phyloP scores from a whole-genome alignment of 2,797 vertebrate genomes.

The Cottoperca gobio region DNA sequence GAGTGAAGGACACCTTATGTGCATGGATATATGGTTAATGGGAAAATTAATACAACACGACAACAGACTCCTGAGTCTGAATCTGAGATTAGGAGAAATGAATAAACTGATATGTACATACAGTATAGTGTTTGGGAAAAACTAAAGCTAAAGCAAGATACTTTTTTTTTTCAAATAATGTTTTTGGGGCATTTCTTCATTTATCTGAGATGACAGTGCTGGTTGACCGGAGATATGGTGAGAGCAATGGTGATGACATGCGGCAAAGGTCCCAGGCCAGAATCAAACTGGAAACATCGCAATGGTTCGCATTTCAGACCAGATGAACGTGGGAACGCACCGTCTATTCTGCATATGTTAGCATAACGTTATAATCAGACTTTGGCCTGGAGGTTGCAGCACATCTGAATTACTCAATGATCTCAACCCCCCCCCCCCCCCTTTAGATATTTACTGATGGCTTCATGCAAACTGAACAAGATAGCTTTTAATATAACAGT shows the following conservation, averaged over 20 bases:
- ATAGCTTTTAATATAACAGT: constrained; percentile 3
- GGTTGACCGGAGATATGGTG: background rate
- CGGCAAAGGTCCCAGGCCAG: background rate
- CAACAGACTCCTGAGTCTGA: background rate
- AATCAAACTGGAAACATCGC: background rate
- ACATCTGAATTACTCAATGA: constrained; percentile 6
- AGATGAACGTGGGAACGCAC: background rate
- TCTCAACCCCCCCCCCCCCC: too few relatives aligned
- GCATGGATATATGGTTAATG: constrained; percentile 30
- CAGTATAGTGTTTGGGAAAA: background rate
- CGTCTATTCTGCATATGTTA: background rate
- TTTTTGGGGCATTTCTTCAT: background rate
- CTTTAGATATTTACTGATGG: background rate
- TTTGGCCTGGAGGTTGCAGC: background rate
- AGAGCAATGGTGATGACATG: background rate
- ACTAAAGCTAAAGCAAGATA: background rate
- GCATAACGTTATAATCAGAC: background rate
- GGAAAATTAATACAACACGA: constrained; percentile 26
- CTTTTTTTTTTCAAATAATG: background rate
- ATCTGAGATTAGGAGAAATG: background rate
- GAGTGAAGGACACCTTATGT: constrained; percentile 25
- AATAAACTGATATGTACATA: background rate
- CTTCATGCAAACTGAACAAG: constrained; percentile 1
- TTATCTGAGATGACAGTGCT: background rate
- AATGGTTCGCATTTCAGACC: background rate